Conservation (phyloP, 2,113 vertebrate species). For the Acrocephalus arundinaceus region DNA sequence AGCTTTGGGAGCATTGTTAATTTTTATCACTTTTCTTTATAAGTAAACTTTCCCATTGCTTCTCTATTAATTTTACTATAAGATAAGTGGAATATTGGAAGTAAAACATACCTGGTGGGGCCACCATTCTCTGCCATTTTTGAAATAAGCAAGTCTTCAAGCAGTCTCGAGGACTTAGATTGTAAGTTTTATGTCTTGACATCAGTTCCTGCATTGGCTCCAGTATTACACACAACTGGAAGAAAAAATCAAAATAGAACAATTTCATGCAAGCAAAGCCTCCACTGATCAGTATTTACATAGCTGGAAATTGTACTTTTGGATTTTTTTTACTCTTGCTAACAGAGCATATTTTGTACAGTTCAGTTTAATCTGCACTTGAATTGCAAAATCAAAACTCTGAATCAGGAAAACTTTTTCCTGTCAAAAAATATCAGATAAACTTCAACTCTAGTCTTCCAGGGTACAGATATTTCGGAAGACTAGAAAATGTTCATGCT, state of each 20-base stretch:
- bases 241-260: slow-evolving; percentile 47
- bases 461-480: not conserved
- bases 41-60: not conserved
- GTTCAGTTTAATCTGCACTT: not conserved
- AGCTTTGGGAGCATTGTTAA: not conserved
- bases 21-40: not conserved
- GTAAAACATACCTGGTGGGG: slow-evolving; percentile 89
- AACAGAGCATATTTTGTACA: not conserved
- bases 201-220: slow-evolving; percentile 99
- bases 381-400: not conserved
- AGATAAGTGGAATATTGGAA: not conserved
- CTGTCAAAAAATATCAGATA: not conserved
- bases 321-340: not conserved
- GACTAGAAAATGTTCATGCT: not conserved
- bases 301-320: not conserved
- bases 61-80: not conserved
- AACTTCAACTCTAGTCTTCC: not conserved
- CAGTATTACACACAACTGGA: slow-evolving; percentile 99
- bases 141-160: slow-evolving; percentile 99
- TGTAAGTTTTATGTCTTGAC: slow-evolving; percentile 99
- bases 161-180: slow-evolving; percentile 97
- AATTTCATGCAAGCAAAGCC: not conserved
- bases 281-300: not conserved
- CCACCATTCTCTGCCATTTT: slow-evolving; percentile 99
- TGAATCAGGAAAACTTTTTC: not conserved